Base-by-base conservation (phyloP, 2,113 vertebrate species). In the Salvelinus namaycush region DNA sequence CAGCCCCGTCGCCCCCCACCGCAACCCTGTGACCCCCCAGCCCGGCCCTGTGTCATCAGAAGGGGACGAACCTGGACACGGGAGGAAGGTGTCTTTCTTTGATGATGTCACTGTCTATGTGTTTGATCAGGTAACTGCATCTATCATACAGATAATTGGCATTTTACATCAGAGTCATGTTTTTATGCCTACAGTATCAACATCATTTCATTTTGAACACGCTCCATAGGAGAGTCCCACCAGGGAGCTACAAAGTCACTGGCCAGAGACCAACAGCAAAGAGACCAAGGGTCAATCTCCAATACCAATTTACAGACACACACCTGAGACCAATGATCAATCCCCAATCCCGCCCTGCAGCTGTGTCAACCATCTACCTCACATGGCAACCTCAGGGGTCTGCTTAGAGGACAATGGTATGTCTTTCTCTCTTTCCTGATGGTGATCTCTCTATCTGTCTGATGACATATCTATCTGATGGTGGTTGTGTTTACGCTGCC, bases 91-190 rank as follows among this genome's bases (percentile, higher is more conserved):
- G 54, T 95, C 93, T 0, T 98, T 98, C 79, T 94, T 96, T 66
- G 94, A 96, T 67, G 95, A 97, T 72, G 97, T 97, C 88, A 95
- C 92, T 0, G 94, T 98, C 76, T 97, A 94, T 84, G 87, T 98
- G 72, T 97, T 97, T 92, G 96, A 98, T 90, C 95, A 96, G 96
- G 97, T 98, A 94, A 57, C 29, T 59, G 67, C 1, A n/a, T 12
- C n/a, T 39, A 27, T 67, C 11, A 18, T 49, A 3, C 3, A 44
- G n/a, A 54, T 72, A 16, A 13, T 60, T 29, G 6, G 16, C 16
- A 16, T 69, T 69, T 69, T 14, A n/a, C n/a, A 12, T 13, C 13
- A 16, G 51, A 54, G 51, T 54, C 51, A 54, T 54, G 12, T 14
- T 54, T 54, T 54, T 54, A 54, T 44, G 39, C 51, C 16, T 14